Percentiles rank a stretch among this genome's conserved stretches.
Evolutionary conservation across 2,888 invertebrate species (phyloP).

Genomic region (Argyra leucocephala): DNA sequence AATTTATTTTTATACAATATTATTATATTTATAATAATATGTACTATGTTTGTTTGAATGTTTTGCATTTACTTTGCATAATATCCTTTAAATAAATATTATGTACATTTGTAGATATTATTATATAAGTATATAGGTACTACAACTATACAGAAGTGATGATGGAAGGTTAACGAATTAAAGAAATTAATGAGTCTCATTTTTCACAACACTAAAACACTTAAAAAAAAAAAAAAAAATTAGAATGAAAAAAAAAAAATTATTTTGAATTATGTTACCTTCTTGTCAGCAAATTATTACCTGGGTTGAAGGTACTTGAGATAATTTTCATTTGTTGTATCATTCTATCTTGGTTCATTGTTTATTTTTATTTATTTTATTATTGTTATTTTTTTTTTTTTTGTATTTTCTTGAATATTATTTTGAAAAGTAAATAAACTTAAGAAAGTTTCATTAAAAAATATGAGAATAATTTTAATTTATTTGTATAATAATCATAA

Average conservation of each 20-base stretch:
- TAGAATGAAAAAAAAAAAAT: no score
- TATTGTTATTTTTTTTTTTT: background rate
- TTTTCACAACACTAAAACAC: background rate
- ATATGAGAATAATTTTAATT: background rate
- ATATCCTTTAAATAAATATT: no score
- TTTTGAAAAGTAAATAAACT: background rate
- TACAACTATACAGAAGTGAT: background rate
- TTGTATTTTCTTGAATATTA: background rate
- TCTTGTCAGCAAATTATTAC: conserved; percentile 6
- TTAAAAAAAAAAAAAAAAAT: background rate
- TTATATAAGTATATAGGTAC: no score
- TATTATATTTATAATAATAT: no score
- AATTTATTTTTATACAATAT: no score
- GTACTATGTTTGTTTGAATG: no score
- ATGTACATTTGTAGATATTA: no score
- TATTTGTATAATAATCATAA: background rate
- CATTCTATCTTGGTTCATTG: background rate
- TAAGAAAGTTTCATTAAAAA: background rate
- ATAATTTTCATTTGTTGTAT: background rate
- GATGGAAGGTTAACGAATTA: background rate
- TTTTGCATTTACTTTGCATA: no score
- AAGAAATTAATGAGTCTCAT: background rate
- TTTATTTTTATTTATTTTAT: background rate
- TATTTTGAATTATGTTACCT: background rate
- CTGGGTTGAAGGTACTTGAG: background rate